These are phyloP conservation scores for Metopolophium dirhodum DNA, from an alignment of 1,140 invertebrate genomes.

Conservation along the genomic window DNA sequence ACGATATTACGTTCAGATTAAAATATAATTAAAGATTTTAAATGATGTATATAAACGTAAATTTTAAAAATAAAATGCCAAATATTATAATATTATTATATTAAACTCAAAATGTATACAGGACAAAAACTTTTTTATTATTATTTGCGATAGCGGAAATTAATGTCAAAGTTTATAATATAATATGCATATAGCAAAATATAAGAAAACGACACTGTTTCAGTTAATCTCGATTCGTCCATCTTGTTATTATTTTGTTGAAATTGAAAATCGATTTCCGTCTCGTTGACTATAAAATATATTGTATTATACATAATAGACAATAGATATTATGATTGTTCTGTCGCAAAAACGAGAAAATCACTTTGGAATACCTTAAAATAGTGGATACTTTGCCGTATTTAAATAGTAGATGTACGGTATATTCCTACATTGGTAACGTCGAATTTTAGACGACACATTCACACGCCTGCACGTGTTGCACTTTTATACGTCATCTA, in stretches of 20 bases:
- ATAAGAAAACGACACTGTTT: not conserved
- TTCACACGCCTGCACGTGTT: not conserved
- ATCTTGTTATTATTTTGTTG: not conserved
- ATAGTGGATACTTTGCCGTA: not conserved
- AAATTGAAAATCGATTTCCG: not conserved
- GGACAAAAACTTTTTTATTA: not conserved
- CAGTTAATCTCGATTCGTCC: not conserved
- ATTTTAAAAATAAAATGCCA: not conserved
- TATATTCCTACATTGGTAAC: not conserved
- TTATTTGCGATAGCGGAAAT: not conserved
- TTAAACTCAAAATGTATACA: not conserved
- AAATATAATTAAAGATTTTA: not conserved
- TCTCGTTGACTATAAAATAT: not conserved
- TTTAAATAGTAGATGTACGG: not conserved
- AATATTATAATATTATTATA: not conserved
- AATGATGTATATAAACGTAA: not conserved
- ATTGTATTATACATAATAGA: not conserved
- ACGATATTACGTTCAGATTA: no score
- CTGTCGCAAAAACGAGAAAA: not conserved
- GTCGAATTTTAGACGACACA: not conserved
- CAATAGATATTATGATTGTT: not conserved
- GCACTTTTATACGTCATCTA: not conserved
- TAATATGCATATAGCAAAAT: not conserved
- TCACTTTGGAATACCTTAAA: not conserved
- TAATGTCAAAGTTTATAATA: not conserved